Conservation (phyloP, 2,888 invertebrate genomes). For the Nasonia oneida region DNA sequence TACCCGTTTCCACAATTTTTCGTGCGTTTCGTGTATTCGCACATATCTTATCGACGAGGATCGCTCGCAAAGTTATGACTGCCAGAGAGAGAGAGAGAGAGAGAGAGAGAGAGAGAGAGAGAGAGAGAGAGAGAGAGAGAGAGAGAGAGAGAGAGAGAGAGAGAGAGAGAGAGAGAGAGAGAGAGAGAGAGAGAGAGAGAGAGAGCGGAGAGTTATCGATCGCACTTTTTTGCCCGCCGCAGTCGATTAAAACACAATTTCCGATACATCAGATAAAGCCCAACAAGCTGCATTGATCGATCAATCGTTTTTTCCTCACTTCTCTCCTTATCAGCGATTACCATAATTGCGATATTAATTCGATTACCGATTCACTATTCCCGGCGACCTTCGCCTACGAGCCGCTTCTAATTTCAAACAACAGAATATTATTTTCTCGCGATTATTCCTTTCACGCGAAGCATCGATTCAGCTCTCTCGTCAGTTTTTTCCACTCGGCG, state of each 20-base stretch:
- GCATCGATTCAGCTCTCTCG: background rate
- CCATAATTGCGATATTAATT: background rate
- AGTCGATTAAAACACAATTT: slow-evolving; percentile 6
- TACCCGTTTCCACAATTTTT: background rate
- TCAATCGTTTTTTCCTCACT: background rate
- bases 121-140: no score
- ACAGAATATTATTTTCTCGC: background rate
- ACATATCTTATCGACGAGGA: background rate
- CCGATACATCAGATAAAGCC: background rate
- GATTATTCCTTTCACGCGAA: slow-evolving; percentile 13
- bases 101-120: no score
- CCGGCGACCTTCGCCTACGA: background rate
- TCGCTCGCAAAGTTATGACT: slow-evolving; percentile 10
- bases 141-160: no score
- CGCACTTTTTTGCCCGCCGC: background rate
- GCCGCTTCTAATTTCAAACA: background rate
- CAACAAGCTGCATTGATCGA: background rate
- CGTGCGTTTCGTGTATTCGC: background rate
- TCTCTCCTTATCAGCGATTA: background rate
- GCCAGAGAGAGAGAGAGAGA: no score
- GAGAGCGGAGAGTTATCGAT: background rate
- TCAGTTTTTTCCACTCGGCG: slow-evolving; percentile 20
- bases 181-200: no score
- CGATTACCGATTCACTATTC: background rate
- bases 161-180: no score